A percentile compares a stretch with the other conserved stretches of the same genome.
Conservation (phyloP, 2,113 vertebrate species). For the Furnarius figulus region DNA sequence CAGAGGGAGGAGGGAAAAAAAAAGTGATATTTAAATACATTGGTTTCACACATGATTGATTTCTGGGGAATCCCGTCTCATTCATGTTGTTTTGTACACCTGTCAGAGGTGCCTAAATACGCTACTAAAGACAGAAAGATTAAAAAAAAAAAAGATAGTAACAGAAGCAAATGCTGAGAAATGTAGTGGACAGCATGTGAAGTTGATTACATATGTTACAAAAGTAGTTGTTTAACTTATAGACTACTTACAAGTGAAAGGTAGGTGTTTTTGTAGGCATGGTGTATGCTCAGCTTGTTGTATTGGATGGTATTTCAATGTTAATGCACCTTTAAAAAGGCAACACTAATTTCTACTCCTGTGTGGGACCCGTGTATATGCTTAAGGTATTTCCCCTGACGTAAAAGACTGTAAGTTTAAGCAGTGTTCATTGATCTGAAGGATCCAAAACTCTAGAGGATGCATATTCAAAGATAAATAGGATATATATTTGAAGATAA, state of each 20-base stretch:
- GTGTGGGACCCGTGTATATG: background rate
- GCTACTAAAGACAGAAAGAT: background rate
- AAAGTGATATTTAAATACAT: background rate
- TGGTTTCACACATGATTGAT: background rate
- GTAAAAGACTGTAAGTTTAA: background rate
- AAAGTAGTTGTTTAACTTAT: background rate
- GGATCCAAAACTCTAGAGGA: background rate
- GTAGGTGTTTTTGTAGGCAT: background rate
- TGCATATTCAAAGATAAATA: background rate
- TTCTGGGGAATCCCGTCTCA: background rate
- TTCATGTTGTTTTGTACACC: background rate
- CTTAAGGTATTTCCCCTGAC: background rate
- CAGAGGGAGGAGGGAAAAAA: background rate
- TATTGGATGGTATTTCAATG: background rate
- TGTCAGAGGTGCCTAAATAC: background rate
- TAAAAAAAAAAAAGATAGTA: background rate
- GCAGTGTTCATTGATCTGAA: background rate
- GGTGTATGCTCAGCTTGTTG: background rate
- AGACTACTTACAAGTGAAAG: background rate
- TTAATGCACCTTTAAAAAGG: slow-evolving; percentile 26
- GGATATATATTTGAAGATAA: background rate
- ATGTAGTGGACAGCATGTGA: background rate
- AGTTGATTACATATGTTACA: background rate
- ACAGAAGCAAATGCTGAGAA: background rate
- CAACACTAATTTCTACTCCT: background rate